A percentile compares a stretch with the other conserved stretches of the same genome.
Evolutionary conservation across 2,113 vertebrate species (phyloP).

Genomic region (Tonatia bakeri): DNA sequence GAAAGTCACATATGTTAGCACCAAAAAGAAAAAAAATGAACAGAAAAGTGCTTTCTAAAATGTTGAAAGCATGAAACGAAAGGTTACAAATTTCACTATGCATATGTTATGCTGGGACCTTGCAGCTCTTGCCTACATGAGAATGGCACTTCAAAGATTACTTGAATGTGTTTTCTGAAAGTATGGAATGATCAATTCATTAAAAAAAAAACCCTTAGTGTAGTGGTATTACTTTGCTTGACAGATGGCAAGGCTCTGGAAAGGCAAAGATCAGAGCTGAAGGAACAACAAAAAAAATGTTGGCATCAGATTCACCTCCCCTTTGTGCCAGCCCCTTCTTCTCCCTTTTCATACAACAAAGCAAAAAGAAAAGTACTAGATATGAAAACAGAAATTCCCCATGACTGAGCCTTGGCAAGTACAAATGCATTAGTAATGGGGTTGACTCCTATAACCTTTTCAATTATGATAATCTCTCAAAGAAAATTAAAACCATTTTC

Average conservation of each 20-base stretch:
- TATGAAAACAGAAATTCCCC: conserved; percentile 40
- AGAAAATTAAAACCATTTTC: conserved; percentile 64
- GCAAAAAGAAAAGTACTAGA: background rate
- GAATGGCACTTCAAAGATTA: conserved; percentile 30
- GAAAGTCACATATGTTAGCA: background rate
- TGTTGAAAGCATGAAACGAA: conserved; percentile 29
- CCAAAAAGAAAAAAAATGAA: conserved; percentile 44
- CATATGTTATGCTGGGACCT: background rate
- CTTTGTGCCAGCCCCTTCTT: background rate
- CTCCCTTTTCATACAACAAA: conserved; percentile 46
- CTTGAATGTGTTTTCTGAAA: conserved; percentile 14
- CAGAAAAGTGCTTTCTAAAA: conserved; percentile 26
- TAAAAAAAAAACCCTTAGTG: conserved; percentile 22
- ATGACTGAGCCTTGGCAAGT: conserved; percentile 38
- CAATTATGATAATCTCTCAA: conserved; percentile 68
- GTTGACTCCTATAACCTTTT: conserved; percentile 66
- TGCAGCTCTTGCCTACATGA: background rate
- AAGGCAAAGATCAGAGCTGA: conserved; percentile 39
- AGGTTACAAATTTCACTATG: conserved; percentile 33
- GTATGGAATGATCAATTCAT: background rate
- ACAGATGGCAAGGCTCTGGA: conserved; percentile 38
- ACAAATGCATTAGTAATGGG: conserved; percentile 53
- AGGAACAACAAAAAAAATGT: background rate
- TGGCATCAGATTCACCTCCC: background rate
- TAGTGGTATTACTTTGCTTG: conserved; percentile 20